phyloP scores from a whole-genome alignment of 2,888 invertebrate species.

The Caenorhabditis sp. region DNA sequence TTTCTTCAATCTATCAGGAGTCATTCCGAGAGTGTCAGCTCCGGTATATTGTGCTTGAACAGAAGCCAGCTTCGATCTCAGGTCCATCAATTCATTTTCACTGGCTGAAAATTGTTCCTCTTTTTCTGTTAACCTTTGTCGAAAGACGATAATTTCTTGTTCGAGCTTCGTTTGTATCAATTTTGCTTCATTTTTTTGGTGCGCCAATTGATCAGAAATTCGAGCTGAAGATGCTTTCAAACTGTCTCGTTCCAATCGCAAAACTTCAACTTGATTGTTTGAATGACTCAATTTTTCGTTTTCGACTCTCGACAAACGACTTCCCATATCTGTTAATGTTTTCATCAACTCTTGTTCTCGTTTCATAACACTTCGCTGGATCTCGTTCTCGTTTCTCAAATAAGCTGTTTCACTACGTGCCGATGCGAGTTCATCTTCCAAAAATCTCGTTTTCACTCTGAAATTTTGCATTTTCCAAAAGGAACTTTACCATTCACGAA shows the following conservation, averaged over 20 bases:
- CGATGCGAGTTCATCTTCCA: constrained; percentile 32
- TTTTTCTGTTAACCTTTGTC: constrained; percentile 36
- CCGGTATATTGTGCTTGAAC: constrained; percentile 26
- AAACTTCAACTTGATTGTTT: constrained; percentile 35
- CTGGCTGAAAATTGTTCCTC: constrained; percentile 23
- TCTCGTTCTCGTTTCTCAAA: constrained; percentile 9
- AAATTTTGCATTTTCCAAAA: no score
- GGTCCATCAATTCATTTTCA: constrained; percentile 33
- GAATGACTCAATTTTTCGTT: constrained; percentile 23
- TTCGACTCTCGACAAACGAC: constrained; percentile 32
- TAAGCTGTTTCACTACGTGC: constrained; percentile 6
- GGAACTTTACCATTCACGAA: no score
- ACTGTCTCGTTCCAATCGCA: constrained; percentile 38
- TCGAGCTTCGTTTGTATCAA: constrained; percentile 25
- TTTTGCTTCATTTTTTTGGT: constrained; percentile 41
- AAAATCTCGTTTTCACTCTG: constrained; percentile 26
- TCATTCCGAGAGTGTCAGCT: constrained; percentile 34
- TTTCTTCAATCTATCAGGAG: constrained; percentile 49
- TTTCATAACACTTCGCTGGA: constrained; percentile 13
- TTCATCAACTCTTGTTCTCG: constrained; percentile 38
- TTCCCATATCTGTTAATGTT: constrained; percentile 42
- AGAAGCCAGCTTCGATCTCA: constrained; percentile 28
- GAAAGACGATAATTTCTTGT: constrained; percentile 21
- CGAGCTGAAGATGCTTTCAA: constrained; percentile 34
- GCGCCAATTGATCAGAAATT: constrained; percentile 30